A percentile compares a stretch with the other conserved stretches of the same genome.
phyloP scores from a whole-genome alignment of 2,113 vertebrate species.

The Rallus limicola region DNA sequence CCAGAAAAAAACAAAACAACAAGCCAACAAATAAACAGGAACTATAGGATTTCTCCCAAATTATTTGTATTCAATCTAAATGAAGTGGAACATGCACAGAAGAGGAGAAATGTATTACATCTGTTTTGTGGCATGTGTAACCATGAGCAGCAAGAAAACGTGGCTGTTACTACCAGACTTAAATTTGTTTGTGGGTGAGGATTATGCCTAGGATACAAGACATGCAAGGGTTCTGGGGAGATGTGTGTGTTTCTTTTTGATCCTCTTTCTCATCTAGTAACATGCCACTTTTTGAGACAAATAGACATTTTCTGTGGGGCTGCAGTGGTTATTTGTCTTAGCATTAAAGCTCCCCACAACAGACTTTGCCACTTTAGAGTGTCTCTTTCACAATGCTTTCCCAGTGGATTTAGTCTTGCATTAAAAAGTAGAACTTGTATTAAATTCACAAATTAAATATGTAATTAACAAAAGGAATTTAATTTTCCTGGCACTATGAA shows the following conservation, averaged over 20 bases:
- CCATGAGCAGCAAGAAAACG: background rate
- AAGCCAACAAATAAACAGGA: background rate
- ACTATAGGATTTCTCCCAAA: background rate
- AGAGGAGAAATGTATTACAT: background rate
- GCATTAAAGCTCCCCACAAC: background rate
- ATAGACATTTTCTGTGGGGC: background rate
- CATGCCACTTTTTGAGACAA: background rate
- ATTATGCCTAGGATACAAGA: background rate
- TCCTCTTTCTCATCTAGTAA: background rate
- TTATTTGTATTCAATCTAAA: background rate
- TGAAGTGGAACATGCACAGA: background rate
- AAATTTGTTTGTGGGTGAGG: background rate
- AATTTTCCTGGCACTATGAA: background rate
- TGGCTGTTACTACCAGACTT: background rate
- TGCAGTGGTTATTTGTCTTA: background rate
- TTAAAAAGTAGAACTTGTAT: background rate
- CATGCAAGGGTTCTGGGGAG: accelerated
- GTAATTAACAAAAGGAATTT: background rate
- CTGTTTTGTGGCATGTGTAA: background rate
- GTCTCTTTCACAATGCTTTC: background rate
- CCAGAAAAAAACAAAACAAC: background rate
- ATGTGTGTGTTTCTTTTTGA: background rate
- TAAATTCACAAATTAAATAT: background rate
- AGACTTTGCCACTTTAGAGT: background rate
- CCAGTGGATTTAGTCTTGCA: background rate